These are phyloP conservation scores for human (Homo sapiens) DNA, from an alignment of 2,113 vertebrate species.

Conservation along the genomic window GRCh38 chr15:43450501-43451000, in stretches of 20 bases:
- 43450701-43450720: not conserved
- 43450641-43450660: constrained; percentile 19
- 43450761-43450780: not conserved
- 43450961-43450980: too few species aligned
- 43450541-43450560: not conserved
- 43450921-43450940: too few species aligned
- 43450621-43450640: not conserved
- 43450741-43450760: not conserved
- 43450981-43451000: too few species aligned
- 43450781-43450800: not conserved
- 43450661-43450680: not conserved
- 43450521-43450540: not conserved
- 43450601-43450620: not conserved
- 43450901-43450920: too few species aligned
- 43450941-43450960: too few species aligned
- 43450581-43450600: not conserved
- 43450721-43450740: not conserved
- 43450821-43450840: not conserved
- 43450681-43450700: not conserved
- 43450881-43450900: too few species aligned
- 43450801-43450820: not conserved
- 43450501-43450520: not conserved
- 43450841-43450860: not conserved
- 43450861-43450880: not conserved
- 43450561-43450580: not conserved